Percentiles rank a stretch among this genome's conserved stretches.
Conservation (phyloP, 2,888 invertebrate genomes). For the Pinctada fucata region DNA sequence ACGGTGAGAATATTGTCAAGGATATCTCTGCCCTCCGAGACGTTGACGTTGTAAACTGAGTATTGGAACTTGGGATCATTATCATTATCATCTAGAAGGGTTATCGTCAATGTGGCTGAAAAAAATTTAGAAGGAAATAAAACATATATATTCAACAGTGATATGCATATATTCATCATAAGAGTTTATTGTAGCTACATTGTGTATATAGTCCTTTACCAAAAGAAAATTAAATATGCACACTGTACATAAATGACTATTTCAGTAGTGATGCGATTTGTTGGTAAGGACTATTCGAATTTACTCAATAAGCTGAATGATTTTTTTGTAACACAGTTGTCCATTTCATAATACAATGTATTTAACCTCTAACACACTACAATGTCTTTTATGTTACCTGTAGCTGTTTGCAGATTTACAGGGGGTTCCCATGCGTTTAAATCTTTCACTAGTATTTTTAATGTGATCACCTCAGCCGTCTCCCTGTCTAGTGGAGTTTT, state of each 20-base stretch:
- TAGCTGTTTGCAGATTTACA: conserved; percentile 78
- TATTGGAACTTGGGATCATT: conserved; percentile 66
- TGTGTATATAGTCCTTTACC: too few relatives aligned
- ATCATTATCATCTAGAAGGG: conserved; percentile 66
- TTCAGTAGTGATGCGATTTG: too few relatives aligned
- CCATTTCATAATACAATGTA: too few relatives aligned
- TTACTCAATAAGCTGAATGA: too few relatives aligned
- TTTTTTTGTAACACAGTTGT: too few relatives aligned
- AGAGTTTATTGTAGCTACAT: too few relatives aligned
- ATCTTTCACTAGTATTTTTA: conserved; percentile 67
- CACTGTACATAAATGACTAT: too few relatives aligned
- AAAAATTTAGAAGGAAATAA: conserved; percentile 3
- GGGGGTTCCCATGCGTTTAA: conserved; percentile 59
- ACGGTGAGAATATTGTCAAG: conserved; percentile 61
- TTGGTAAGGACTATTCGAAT: too few relatives aligned
- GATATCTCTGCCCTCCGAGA: conserved; percentile 60
- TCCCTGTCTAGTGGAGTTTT: conserved; percentile 80
- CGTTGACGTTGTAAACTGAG: conserved; percentile 51
- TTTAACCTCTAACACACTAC: too few relatives aligned
- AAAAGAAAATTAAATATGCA: too few relatives aligned
- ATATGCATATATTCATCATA: background rate
- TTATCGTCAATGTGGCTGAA: conserved; percentile 63
- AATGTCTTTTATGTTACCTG: conserved; percentile 76
- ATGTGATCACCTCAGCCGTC: conserved; percentile 63
- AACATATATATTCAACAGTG: background rate